Conservation (phyloP, 2,797 vertebrate genomes). For the Carduelis carduelis region DNA sequence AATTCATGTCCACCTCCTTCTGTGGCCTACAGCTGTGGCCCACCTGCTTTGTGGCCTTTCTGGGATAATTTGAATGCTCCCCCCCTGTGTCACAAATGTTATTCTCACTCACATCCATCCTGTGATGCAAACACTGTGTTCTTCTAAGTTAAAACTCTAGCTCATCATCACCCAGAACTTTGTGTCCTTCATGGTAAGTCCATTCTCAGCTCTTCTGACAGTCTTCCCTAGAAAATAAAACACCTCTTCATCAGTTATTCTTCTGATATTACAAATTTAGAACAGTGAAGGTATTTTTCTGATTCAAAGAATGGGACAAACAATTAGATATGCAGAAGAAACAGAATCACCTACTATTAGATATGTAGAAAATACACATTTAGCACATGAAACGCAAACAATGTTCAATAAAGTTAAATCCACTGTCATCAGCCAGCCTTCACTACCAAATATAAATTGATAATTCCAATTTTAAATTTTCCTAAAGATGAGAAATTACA, state of each 20-base stretch:
- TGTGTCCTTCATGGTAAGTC: neutral
- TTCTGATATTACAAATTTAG: neutral
- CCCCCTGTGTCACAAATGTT: neutral
- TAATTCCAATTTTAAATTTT: neutral
- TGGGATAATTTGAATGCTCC: neutral
- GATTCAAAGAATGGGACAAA: neutral
- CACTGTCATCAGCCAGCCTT: neutral
- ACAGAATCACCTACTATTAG: neutral
- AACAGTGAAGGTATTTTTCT: neutral
- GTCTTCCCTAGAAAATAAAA: neutral
- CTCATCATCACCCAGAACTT: neutral
- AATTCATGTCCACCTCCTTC: neutral
- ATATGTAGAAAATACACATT: neutral
- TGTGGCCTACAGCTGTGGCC: neutral
- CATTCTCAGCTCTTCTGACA: neutral
- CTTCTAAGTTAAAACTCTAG: neutral
- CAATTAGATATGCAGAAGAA: neutral
- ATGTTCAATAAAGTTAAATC: neutral
- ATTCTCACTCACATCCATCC: neutral
- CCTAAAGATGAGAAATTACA: neutral
- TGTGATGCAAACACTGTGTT: fast-evolving
- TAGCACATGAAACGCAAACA: neutral
- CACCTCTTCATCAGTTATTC: neutral
- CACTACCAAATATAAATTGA: neutral
- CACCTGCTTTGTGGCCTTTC: neutral